Evolutionary conservation across 2,888 invertebrate genomes (phyloP), one percentile per base, ranked within the genome.

Genomic region (Anoplius nigerrimus): DNA sequence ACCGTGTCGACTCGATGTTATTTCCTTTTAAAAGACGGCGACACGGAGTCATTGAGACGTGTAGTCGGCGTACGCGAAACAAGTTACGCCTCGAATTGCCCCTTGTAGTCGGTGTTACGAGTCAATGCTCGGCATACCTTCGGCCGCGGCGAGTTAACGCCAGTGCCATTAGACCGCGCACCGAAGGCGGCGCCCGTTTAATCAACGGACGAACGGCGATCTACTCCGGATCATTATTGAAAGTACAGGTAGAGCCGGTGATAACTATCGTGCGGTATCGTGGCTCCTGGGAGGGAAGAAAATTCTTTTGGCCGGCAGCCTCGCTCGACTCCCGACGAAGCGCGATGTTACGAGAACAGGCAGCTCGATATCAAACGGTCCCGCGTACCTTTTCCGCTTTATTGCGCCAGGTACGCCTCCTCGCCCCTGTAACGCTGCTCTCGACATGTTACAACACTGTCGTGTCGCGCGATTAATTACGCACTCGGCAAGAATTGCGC

Each of bases 291-390:
- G 52, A 18, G 24, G 15, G n/a, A 57, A 61, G 21, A 45, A 53
- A 60, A 57, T 46, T 51, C 56, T 62, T 56, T 56, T 42, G 53
- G 18, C n/a, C n/a, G n/a, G n/a, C n/a, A 66, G 62, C 54, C 57
- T 66, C 61, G 51, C 60, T 51, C 27, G 43, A 53, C 18, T 48
- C 48, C n/a, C 48, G 48, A 48, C 2, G 3, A 16, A 16, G 18
- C 43, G 21, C 62, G 22, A 56, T 62, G 53, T 65, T 54, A 58
- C 60, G 51, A 58, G 59, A 56, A 59, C 70, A 62, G 70, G 56
- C 62, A 59, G 62, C 42, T 67, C 70, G 62, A 70, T 70, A 70
- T 70, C 70, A 63, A 58, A 62, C 66, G 48, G 57, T 61, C 66
- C 34, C 46, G 34, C 57, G 51, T 45, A 53, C 64, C 46, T 64